Base-by-base conservation (phyloP, 1,140 invertebrate species). In the Cherax destructor region DNA sequence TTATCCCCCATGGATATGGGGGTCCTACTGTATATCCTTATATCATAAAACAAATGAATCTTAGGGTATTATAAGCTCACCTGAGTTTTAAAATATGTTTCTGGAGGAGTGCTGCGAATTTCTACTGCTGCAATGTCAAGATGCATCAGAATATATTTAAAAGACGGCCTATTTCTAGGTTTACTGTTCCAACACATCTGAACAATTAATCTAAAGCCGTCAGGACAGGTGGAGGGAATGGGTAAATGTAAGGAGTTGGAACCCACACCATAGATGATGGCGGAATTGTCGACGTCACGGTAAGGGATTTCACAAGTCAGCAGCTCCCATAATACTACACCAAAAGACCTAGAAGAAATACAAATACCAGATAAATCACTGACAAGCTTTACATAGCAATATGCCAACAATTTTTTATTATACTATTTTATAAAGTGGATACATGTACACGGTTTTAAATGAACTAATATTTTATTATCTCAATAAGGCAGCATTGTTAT, bases 191-290 rank as follows among this genome's bases (percentile, higher is more conserved):
- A 99, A 94, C 99, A 99, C 94, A 98, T 97, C 93, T 97, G 97
- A 81, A 99, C 96, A 13, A 99, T 96, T 16, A 99, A 94, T 94
- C 92, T 92, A 85, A 96, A 95, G 30, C 95, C 95, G 88, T 97
- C 97, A 0, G 99, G 99, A 94, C 97, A 99, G 16, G 97, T 97
- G 49, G 96, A 95, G 0, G 99, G 99, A 81, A 99, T 97, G 1
- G 98, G 98, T 59, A 99, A 96, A 93, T 97, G 96, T 2, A 99
- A 96, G 83, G 98, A 98, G 94, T 98, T 97, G 93, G 97, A 98
- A 5, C 99, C 99, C 9, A 99, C 99, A 18, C 99, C 98, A 96
- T 98, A 99, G 95, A 99, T 99, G 77, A 99, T 98, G 76, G 98
- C 98, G 24, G 98, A 98, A 5, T 98, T 98, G 94, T 99, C 98